A percentile compares a stretch with the other conserved stretches of the same genome.
phyloP scores from a whole-genome alignment of 2,888 invertebrate species.

The Plusia festucae region DNA sequence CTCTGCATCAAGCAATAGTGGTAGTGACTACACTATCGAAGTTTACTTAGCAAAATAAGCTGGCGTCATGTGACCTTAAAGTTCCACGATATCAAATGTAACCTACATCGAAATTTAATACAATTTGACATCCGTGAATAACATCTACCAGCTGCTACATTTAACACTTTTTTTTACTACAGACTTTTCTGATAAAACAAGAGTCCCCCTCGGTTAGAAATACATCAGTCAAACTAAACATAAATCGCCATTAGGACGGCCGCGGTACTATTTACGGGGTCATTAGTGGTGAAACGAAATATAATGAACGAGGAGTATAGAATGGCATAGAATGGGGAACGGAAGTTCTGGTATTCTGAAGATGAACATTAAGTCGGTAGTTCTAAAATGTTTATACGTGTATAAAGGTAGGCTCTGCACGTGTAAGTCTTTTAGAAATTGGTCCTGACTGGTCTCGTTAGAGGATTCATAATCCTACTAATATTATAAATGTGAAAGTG shows the following conservation, averaged over 20 bases:
- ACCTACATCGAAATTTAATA: too few species aligned
- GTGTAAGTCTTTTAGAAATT: neutral
- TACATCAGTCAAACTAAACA: constrained; percentile 56
- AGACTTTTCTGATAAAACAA: constrained; percentile 15
- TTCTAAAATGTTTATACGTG: too few species aligned
- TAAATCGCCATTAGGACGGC: constrained; percentile 51
- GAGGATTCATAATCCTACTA: too few species aligned
- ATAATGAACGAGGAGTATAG: constrained; percentile 49
- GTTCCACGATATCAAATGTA: too few species aligned
- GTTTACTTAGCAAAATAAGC: too few species aligned
- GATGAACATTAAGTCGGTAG: too few species aligned
- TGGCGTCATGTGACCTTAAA: too few species aligned
- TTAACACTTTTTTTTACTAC: neutral
- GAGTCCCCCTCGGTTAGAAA: constrained; percentile 30
- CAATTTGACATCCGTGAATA: neutral
- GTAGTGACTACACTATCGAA: too few species aligned
- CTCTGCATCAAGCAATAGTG: too few species aligned
- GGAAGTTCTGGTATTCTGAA: constrained; percentile 52
- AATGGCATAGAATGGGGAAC: constrained; percentile 41
- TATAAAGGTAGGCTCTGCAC: constrained; percentile 14
- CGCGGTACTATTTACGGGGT: constrained; percentile 69
- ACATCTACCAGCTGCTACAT: neutral
- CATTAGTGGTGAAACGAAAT: constrained; percentile 68
- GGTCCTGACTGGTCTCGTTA: too few species aligned
- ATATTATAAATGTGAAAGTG: too few species aligned